These are phyloP conservation scores for Eupithecia vulgata DNA, from an alignment of 2,888 invertebrate genomes.

Conservation along the genomic window DNA sequence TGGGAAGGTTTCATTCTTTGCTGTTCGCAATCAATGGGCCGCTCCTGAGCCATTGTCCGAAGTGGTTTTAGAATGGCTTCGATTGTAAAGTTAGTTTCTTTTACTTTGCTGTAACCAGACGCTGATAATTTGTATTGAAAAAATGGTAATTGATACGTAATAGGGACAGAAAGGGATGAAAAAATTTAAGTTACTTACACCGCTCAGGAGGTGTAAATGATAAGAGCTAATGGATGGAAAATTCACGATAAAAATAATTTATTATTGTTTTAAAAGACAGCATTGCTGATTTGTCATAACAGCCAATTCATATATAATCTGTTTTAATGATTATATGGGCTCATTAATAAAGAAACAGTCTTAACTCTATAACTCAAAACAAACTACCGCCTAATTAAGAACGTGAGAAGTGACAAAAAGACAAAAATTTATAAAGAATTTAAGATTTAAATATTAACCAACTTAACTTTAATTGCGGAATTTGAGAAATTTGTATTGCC, in stretches of 20 bases:
- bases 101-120: neutral
- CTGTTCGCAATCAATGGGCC: slow-evolving; percentile 26
- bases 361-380: neutral
- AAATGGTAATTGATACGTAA: neutral
- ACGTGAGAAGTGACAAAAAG: slow-evolving; percentile 30
- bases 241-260: neutral
- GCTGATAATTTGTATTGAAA: neutral
- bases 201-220: neutral
- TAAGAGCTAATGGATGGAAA: neutral
- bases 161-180: neutral
- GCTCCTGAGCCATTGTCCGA: slow-evolving; percentile 18
- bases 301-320: slow-evolving; percentile 6
- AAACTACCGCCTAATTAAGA: slow-evolving; percentile 23
- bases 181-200: neutral
- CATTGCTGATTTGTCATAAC: slow-evolving; percentile 8
- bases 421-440: slow-evolving; percentile 18
- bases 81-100: slow-evolving; percentile 16
- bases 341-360: slow-evolving; percentile 9
- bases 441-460: neutral
- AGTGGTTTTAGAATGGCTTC: slow-evolving; percentile 7
- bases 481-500: neutral
- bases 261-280: neutral
- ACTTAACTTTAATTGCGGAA: neutral
- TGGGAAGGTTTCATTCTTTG: slow-evolving; percentile 34
- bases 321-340: neutral